A percentile compares a stretch with the other conserved stretches of the same genome.
phyloP scores from a whole-genome alignment of 2,888 invertebrate genomes.

The Nomada lathburiana region DNA sequence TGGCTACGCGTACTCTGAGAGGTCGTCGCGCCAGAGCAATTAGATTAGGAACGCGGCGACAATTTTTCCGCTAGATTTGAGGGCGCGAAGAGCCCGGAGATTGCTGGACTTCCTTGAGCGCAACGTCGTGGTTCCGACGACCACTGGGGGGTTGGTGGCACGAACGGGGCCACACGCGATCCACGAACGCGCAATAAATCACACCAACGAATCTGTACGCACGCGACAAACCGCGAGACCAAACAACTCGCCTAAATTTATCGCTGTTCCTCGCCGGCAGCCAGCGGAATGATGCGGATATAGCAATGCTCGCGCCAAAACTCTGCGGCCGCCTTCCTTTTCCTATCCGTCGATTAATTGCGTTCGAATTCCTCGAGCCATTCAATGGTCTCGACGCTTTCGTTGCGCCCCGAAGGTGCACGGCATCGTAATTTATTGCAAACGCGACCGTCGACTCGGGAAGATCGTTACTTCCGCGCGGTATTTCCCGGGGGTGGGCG shows the following conservation, averaged over 20 bases:
- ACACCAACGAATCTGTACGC: conserved; percentile 60
- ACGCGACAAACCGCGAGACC: conserved; percentile 63
- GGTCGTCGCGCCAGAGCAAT: neutral
- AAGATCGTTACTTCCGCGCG: conserved; percentile 1
- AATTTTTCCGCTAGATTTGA: conserved; percentile 11
- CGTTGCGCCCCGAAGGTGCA: conserved; percentile 4
- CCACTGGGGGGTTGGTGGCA: conserved; percentile 24
- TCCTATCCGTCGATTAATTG: conserved; percentile 39
- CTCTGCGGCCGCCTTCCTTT: conserved; percentile 1
- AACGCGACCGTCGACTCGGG: neutral
- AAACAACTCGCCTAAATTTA: conserved; percentile 60
- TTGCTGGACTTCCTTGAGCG: conserved; percentile 47
- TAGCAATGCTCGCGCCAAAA: conserved; percentile 45
- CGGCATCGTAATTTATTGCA: conserved; percentile 28
- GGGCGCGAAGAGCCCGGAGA: conserved; percentile 7
- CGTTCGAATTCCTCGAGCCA: conserved; percentile 31
- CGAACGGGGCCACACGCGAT: conserved; percentile 60
- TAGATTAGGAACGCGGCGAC: conserved; percentile 6
- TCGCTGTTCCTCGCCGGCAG: conserved; percentile 58
- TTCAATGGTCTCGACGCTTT: conserved; percentile 1
- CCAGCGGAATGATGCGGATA: neutral
- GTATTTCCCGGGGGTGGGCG: neutral
- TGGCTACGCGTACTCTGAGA: neutral
- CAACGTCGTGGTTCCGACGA: conserved; percentile 12
- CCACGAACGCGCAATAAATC: conserved; percentile 63